Evolutionary conservation across 1,140 invertebrate genomes (phyloP), one percentile per base, ranked within the genome.

Genomic region (Cotesia glomerata): DNA sequence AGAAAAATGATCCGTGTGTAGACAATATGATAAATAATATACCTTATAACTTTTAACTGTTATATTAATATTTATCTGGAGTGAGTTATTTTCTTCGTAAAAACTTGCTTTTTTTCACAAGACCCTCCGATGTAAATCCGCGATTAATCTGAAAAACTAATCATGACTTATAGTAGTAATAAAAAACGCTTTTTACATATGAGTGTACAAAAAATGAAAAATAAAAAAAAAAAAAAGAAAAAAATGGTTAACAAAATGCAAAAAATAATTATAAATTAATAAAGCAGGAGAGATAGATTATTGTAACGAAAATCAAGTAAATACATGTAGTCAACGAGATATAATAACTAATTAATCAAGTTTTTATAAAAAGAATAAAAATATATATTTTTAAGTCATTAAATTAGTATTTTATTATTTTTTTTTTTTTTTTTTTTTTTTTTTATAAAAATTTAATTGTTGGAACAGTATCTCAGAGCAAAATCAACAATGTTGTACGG

Each of bases 151-250:
- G 62, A 72, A 52, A 56, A 69, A 64, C 18, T 68, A 66, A 76
- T 76, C 74, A 76, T 76, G 74, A 76, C 74, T 26, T 26, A 26
- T 26, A 26, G 18, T 26, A 26, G 35, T 76, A 73, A 26, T 74
- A 72, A 39, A 74, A 62, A 76, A 77, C 72, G 78, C 78, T 78
- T 78, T 77, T 82, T 76, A 67, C 69, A 49, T 74, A 65, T 73
- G 80, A 82, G 81, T 81, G 79, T 84, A 81, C 80, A 84, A 77
- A 78, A 78, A 36, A 1, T 76, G 77, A 76, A 76, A 71, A 75
- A 76, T 76, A 68, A 75, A 78, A 75, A 72, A 61, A 62, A 67
- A 51, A 65, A 69, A 49, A 65, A 26, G 16, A 70, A 26, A 26
- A 26, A 26, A 26, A 26, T 26, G 0, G 18, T 26, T 39, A 39